A percentile compares a stretch with the other conserved stretches of the same genome.
Conservation (phyloP, 2,888 invertebrate genomes). For the Eledona agricola region DNA sequence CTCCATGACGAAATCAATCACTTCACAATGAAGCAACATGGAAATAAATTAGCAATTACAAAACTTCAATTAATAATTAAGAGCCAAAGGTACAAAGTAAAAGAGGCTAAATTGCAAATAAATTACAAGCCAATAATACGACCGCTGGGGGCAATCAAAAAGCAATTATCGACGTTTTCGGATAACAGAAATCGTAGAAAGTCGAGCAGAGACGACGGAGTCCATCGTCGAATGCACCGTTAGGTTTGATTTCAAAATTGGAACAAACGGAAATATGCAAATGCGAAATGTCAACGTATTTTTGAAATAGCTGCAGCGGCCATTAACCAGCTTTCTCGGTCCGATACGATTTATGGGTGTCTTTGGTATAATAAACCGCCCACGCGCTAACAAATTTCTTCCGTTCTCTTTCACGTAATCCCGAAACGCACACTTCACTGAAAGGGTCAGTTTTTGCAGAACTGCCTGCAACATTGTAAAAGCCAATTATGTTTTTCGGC, state of each 20-base stretch:
- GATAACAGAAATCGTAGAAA: slow-evolving; percentile 23
- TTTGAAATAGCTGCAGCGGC: slow-evolving; percentile 33
- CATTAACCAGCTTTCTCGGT: slow-evolving; percentile 40
- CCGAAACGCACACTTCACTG: slow-evolving; percentile 3
- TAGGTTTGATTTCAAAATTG: slow-evolving; percentile 34
- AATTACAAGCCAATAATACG: neutral
- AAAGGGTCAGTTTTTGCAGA: too few species aligned
- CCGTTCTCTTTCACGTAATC: slow-evolving; percentile 27
- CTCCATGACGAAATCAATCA: slow-evolving; percentile 23
- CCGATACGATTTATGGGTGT: slow-evolving; percentile 38
- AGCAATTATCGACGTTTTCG: slow-evolving; percentile 1
- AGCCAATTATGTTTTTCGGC: slow-evolving; percentile 29
- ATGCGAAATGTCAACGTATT: slow-evolving; percentile 34
- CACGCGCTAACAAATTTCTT: slow-evolving; percentile 41
- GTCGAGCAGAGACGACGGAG: slow-evolving; percentile 18
- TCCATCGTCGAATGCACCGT: too few species aligned
- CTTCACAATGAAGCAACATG: slow-evolving; percentile 15
- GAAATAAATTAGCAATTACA: slow-evolving; percentile 18
- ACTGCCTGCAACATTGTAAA: slow-evolving; percentile 19
- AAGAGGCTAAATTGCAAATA: slow-evolving; percentile 2
- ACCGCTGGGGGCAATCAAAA: too few species aligned
- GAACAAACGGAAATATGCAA: slow-evolving; percentile 41
- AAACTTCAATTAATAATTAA: slow-evolving; percentile 14
- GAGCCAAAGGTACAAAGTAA: slow-evolving; percentile 6
- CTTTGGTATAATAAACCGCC: slow-evolving; percentile 22